Conservation (phyloP, 30 jellyfish, hydroid and myxozoan species). For the Aurelia aurita region DNA sequence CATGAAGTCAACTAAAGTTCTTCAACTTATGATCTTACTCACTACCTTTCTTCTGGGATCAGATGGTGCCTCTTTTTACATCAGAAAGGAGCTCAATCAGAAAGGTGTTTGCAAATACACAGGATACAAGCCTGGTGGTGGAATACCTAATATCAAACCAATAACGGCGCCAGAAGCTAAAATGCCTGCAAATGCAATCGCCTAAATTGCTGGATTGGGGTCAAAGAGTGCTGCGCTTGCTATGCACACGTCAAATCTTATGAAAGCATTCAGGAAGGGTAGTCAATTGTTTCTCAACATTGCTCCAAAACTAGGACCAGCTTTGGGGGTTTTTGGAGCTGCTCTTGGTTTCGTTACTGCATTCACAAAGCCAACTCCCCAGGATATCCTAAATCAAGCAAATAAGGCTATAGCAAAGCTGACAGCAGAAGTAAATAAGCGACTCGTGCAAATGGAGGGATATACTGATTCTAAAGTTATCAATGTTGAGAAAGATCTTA, state of each 20-base stretch:
- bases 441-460: slow-evolving; percentile 24
- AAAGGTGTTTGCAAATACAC: slow-evolving; percentile 16
- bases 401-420: slow-evolving; percentile 52
- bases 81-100: background rate
- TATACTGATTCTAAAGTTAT: slow-evolving; percentile 25
- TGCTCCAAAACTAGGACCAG: slow-evolving; percentile 45
- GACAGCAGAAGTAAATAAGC: slow-evolving; percentile 45
- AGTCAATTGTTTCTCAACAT: background rate
- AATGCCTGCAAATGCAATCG: slow-evolving; percentile 5
- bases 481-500: slow-evolving; percentile 20
- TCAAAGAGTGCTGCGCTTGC: background rate
- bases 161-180: slow-evolving; percentile 18
- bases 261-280: slow-evolving; percentile 9
- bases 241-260: background rate
- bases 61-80: background rate
- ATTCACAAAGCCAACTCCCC: slow-evolving; percentile 36
- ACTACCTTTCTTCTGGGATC: too few species aligned
- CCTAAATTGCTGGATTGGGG: background rate
- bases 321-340: slow-evolving; percentile 39
- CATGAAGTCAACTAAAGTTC: too few species aligned
- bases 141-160: background rate
- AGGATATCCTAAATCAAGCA: slow-evolving; percentile 30
- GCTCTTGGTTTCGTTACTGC: slow-evolving; percentile 44
- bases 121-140: slow-evolving; percentile 37
- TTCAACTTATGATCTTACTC: too few species aligned